Conservation (phyloP, 2,888 invertebrate genomes). For the Ichneumoninae sp. region DNA sequence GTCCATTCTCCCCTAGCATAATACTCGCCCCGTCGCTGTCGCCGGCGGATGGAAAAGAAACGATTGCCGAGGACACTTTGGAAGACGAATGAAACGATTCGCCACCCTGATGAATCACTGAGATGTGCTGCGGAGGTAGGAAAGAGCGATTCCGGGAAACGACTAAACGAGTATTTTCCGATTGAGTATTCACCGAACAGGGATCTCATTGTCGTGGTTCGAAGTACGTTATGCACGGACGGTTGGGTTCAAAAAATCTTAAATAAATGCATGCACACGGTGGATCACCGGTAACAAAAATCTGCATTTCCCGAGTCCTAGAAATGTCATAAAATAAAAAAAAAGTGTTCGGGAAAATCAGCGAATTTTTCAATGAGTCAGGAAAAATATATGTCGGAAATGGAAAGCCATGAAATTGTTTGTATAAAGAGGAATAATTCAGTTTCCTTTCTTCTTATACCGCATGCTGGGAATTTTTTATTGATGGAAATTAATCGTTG, state of each 20-base stretch:
- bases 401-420: background rate
- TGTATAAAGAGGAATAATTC: background rate
- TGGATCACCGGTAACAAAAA: background rate
- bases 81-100: slow-evolving; percentile 49
- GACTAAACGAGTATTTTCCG: slow-evolving; percentile 29
- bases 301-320: background rate
- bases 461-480: no score
- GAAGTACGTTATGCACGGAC: background rate
- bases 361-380: background rate
- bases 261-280: background rate
- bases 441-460: no score
- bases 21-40: slow-evolving; percentile 23
- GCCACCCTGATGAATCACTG: slow-evolving; percentile 41
- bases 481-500: no score
- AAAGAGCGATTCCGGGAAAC: slow-evolving; percentile 26
- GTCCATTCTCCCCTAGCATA: slow-evolving; percentile 43
- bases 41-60: slow-evolving; percentile 18
- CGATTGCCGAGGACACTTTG: slow-evolving; percentile 48
- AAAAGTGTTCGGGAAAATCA: background rate
- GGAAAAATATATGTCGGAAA: background rate
- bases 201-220: background rate
- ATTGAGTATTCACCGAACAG: slow-evolving; percentile 16
- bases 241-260: background rate
- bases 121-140: background rate
- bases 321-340: background rate